A percentile compares a stretch with the other conserved stretches of the same genome.
These are phyloP conservation scores for Paramormyrops kingsleyae DNA, from an alignment of 2,113 vertebrate species.

Conservation along the genomic window DNA sequence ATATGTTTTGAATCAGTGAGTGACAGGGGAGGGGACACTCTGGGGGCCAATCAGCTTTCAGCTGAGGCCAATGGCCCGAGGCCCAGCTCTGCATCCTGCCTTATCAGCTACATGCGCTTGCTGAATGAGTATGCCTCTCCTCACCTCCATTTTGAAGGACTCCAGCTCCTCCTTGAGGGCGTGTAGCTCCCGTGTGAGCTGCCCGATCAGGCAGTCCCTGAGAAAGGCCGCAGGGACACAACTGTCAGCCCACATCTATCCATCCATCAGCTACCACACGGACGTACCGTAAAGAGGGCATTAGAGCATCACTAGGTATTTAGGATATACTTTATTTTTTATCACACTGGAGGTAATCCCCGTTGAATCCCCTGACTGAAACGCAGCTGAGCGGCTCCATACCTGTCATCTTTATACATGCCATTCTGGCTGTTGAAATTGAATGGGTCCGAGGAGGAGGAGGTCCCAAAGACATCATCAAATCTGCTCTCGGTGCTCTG, in stretches of 20 bases:
- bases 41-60: not conserved
- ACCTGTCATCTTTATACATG: constrained; percentile 90
- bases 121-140: not conserved
- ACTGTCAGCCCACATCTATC: not conserved
- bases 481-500: constrained; percentile 85
- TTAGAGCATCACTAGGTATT: not conserved
- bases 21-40: not conserved
- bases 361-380: not conserved
- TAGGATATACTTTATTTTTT: not conserved
- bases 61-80: not conserved
- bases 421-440: constrained; percentile 97
- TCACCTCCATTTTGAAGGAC: constrained; percentile 80
- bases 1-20: not conserved
- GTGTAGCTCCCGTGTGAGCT: constrained; percentile 75
- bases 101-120: not conserved
- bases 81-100: not conserved
- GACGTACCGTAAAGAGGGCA: not conserved
- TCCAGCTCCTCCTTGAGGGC: constrained; percentile 81
- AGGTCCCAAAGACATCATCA: constrained; percentile 91
- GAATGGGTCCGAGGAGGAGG: constrained; percentile 79
- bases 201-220: constrained; percentile 86
- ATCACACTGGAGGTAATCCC: not conserved
- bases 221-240: not conserved
- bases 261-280: not conserved
- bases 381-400: constrained; percentile 36